phyloP scores from a whole-genome alignment of 1,140 invertebrate genomes.

The Dendrolimus kikuchii region DNA sequence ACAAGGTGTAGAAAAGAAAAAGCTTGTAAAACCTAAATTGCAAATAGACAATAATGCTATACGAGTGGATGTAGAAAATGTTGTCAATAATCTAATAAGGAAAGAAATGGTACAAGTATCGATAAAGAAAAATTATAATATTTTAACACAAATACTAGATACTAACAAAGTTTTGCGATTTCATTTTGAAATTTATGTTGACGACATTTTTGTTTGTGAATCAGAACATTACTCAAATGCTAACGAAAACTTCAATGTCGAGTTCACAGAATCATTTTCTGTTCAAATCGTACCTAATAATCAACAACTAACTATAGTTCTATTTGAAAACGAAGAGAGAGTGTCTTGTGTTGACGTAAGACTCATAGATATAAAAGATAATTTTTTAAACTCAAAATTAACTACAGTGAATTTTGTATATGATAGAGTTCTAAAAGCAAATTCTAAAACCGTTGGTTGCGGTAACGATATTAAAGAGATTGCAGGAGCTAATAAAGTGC shows the following conservation, averaged over 20 bases:
- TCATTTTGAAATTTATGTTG: conserved; percentile 45
- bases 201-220: conserved; percentile 53
- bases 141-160: conserved; percentile 16
- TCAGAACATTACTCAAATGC: conserved; percentile 29
- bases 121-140: conserved; percentile 29
- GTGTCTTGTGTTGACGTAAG: conserved; percentile 27
- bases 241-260: conserved; percentile 19
- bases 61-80: conserved; percentile 35
- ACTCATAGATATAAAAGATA: conserved; percentile 32
- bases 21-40: conserved; percentile 39
- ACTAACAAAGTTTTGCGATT: conserved; percentile 17
- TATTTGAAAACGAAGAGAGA: conserved; percentile 41
- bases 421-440: conserved; percentile 29
- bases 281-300: conserved; percentile 53
- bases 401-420: conserved; percentile 23
- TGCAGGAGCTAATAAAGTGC: conserved; percentile 35
- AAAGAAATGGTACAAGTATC: conserved; percentile 29
- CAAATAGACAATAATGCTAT: conserved; percentile 40
- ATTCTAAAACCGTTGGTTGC: conserved; percentile 34
- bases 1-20: conserved; percentile 21
- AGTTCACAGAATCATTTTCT: conserved; percentile 44
- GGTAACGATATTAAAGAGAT: conserved; percentile 52
- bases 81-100: conserved; percentile 29
- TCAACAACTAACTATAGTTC: conserved; percentile 26
- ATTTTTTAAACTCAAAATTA: conserved; percentile 18